These are phyloP conservation scores for Paraplagusia blochii DNA, from an alignment of 2,113 vertebrate species.

Conservation along the genomic window DNA sequence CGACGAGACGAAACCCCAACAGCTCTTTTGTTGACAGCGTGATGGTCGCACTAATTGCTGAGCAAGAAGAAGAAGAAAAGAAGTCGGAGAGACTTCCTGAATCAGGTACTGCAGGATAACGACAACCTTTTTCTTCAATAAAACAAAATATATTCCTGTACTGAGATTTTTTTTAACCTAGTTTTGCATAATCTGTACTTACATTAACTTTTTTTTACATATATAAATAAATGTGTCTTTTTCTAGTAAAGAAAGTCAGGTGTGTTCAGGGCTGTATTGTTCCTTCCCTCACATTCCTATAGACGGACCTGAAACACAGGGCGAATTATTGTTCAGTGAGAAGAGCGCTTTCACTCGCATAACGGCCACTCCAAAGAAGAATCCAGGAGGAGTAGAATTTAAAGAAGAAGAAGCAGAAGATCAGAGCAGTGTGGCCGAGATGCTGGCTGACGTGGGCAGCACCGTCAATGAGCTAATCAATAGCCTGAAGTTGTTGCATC, in stretches of 20 bases:
- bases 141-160: no score
- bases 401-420: constrained; percentile 18
- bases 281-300: constrained; percentile 6
- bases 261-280: background rate
- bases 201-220: no score
- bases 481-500: constrained; percentile 39
- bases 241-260: no score
- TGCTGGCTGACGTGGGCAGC: constrained; percentile 53
- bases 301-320: constrained; percentile 32
- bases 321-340: constrained; percentile 54
- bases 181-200: no score
- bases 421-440: constrained; percentile 37
- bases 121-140: background rate
- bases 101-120: constrained; percentile 42
- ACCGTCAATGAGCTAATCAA: constrained; percentile 58
- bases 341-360: constrained; percentile 69
- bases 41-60: constrained; percentile 62
- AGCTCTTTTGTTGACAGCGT: constrained; percentile 69
- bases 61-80: constrained; percentile 36
- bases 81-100: background rate
- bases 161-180: no score
- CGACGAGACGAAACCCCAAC: constrained; percentile 27
- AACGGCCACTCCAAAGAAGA: constrained; percentile 33
- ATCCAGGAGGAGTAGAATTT: background rate
- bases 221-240: no score